Percentiles rank a stretch among this genome's conserved stretches.
phyloP scores from a whole-genome alignment of 1,140 invertebrate genomes.

The Palaemon carinicauda region DNA sequence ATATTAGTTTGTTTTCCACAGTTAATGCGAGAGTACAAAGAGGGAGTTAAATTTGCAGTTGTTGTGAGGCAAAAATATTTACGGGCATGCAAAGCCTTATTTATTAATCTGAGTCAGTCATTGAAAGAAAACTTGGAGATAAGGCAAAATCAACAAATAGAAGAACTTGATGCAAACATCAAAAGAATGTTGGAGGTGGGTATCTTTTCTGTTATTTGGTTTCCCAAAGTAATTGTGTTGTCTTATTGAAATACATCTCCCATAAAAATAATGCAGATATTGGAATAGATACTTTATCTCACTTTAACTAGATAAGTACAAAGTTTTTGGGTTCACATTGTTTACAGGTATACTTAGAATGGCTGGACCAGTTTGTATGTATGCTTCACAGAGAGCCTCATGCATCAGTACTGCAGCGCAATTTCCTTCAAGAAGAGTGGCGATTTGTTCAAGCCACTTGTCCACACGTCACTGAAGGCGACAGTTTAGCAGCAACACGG shows the following conservation, averaged over 20 bases:
- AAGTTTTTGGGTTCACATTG: not conserved
- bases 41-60: conserved; percentile 81
- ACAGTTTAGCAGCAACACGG: conserved; percentile 72
- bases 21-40: conserved; percentile 87
- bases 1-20: conserved; percentile 63
- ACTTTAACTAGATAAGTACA: no score
- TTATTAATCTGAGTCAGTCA: conserved; percentile 69
- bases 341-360: conserved; percentile 76
- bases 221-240: not conserved
- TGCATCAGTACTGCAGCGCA: conserved; percentile 72
- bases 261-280: no score
- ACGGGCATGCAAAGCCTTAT: conserved; percentile 73
- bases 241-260: no score
- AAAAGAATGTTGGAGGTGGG: conserved; percentile 74
- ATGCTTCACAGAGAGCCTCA: conserved; percentile 73
- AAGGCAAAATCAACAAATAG: conserved; percentile 68
- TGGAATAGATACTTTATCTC: no score
- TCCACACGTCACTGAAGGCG: conserved; percentile 75
- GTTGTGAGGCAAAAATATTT: conserved; percentile 77
- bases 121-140: conserved; percentile 66
- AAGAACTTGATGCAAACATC: conserved; percentile 81
- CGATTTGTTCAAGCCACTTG: conserved; percentile 76
- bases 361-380: conserved; percentile 77
- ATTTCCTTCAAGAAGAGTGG: conserved; percentile 83
- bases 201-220: not conserved